A percentile compares a stretch with the other conserved stretches of the same genome.
Conservation (phyloP, 2,113 vertebrate genomes). For the Carettochelys insculpta region DNA sequence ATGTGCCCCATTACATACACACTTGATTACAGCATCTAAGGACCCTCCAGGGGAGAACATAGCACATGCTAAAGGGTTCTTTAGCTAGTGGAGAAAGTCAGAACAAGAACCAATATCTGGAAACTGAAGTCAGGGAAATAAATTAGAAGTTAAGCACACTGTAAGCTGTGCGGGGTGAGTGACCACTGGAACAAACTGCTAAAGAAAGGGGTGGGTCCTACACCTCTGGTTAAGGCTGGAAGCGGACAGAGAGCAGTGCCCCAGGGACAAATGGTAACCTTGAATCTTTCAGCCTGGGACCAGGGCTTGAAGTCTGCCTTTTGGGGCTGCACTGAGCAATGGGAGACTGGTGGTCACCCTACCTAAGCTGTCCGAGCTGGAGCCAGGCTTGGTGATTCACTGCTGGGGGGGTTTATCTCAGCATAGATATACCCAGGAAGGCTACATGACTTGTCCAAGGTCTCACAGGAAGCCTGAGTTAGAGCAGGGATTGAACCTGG, state of each 20-base stretch:
- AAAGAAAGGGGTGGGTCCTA: not conserved
- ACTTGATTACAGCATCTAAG: not conserved
- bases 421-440: not conserved
- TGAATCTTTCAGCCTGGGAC: not conserved
- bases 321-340: not conserved
- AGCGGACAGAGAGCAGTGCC: too few relatives aligned
- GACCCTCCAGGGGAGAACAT: not conserved
- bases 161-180: not conserved
- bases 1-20: too few relatives aligned
- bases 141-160: not conserved
- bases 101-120: not conserved
- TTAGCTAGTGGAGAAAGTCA: not conserved
- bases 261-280: not conserved
- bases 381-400: not conserved
- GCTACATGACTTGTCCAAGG: not conserved
- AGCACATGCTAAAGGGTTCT: not conserved
- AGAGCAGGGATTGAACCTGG: not conserved
- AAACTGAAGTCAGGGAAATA: not conserved
- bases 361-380: too few relatives aligned
- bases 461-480: not conserved
- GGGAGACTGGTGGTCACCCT: not conserved
- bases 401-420: not conserved
- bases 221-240: too few relatives aligned
- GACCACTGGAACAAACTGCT: not conserved
- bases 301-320: not conserved